phyloP scores from a whole-genome alignment of 2,888 invertebrate genomes.

The Apodemia duryi region DNA sequence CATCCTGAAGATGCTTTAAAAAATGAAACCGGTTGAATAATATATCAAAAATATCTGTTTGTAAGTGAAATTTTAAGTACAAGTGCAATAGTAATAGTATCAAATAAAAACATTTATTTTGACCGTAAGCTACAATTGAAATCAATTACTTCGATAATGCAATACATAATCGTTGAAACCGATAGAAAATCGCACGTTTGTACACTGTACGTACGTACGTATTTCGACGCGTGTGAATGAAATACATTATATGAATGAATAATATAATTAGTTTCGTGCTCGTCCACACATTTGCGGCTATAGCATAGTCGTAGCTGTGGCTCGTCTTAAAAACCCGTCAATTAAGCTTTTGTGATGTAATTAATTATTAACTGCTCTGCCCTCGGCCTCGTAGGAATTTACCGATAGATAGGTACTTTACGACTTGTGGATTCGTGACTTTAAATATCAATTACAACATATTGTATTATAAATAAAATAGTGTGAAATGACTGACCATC shows the following conservation, averaged over 20 bases:
- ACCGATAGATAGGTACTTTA: neutral
- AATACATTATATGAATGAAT: neutral
- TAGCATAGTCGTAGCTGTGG: neutral
- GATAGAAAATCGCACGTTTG: no score
- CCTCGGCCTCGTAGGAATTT: neutral
- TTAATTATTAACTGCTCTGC: neutral
- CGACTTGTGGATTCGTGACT: neutral
- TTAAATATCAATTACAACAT: neutral
- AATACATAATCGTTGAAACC: no score
- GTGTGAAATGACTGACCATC: no score
- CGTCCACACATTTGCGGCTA: neutral
- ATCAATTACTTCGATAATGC: no score
- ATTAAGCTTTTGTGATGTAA: neutral
- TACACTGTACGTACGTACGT: no score
- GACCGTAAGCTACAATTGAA: no score
- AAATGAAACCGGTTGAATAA: no score
- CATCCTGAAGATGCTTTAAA: no score
- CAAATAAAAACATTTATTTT: no score
- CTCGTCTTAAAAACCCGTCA: neutral
- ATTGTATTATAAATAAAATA: neutral
- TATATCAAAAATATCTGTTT: no score
- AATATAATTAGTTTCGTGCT: constrained; percentile 2
- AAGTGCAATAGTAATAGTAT: no score
- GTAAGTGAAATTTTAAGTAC: no score
- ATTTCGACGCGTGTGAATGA: neutral